Percentiles rank a stretch among this genome's conserved stretches.
These are phyloP conservation scores for Fragum fragum DNA, from an alignment of 2,888 invertebrate species.

Conservation along the genomic window DNA sequence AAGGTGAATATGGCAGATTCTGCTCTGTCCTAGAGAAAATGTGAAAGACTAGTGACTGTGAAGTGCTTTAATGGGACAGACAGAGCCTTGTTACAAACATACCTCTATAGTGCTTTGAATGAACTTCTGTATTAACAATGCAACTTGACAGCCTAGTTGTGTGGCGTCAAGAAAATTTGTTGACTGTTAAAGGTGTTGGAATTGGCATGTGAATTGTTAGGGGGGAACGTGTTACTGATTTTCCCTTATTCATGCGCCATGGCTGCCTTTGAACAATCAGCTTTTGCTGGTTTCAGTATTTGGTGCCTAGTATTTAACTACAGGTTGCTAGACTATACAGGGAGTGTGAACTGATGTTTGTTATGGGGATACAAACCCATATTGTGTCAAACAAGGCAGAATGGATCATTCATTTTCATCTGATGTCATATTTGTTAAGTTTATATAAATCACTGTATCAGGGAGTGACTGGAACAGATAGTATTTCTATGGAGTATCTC, in stretches of 20 bases:
- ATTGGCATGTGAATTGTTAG: background rate
- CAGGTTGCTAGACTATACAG: background rate
- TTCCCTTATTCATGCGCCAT: background rate
- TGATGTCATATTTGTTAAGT: background rate
- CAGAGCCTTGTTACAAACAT: constrained; percentile 7
- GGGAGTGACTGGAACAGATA: background rate
- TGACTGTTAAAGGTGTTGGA: background rate
- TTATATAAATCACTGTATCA: background rate
- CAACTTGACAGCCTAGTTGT: background rate
- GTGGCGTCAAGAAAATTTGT: background rate
- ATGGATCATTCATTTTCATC: background rate
- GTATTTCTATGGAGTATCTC: background rate
- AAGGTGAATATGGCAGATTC: background rate
- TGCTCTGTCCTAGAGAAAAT: constrained; percentile 9
- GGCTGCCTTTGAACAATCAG: background rate
- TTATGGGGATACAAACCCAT: background rate
- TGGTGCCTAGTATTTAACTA: background rate
- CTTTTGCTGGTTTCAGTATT: background rate
- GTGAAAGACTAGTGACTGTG: background rate
- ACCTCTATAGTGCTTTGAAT: constrained; percentile 31
- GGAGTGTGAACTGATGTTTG: background rate
- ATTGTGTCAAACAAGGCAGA: background rate
- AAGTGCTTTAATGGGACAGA: constrained; percentile 17
- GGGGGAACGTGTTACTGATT: too few species aligned
- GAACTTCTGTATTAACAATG: background rate